phyloP scores from a whole-genome alignment of 2,113 vertebrate species.

The Peromyscus californicus region DNA sequence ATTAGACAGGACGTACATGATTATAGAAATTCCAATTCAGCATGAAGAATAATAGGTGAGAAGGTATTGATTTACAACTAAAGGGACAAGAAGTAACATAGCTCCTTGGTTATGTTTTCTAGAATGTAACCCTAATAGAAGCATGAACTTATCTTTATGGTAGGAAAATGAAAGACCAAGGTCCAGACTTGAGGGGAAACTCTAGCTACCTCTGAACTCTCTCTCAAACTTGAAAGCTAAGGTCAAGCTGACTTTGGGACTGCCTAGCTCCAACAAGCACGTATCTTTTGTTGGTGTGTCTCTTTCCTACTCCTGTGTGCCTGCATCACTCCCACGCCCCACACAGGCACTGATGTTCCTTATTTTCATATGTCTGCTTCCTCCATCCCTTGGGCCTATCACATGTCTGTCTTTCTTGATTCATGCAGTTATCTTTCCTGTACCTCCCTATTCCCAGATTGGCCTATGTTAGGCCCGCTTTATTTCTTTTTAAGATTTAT shows the following conservation, averaged over 20 bases:
- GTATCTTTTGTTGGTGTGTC: not conserved
- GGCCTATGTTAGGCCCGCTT: not conserved
- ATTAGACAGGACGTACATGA: not conserved
- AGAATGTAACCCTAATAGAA: conserved; percentile 44
- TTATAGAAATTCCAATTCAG: conserved; percentile 5
- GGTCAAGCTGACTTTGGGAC: not conserved
- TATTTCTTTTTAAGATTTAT: not conserved
- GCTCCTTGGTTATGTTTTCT: not conserved
- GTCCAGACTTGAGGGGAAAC: conserved; percentile 27
- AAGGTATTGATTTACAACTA: not conserved
- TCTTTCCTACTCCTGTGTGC: not conserved
- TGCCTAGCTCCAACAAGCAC: not conserved
- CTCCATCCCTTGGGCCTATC: not conserved
- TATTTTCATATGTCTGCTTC: not conserved
- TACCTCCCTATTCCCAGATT: not conserved
- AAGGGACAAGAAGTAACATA: not conserved
- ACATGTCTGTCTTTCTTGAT: not conserved
- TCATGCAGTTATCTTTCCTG: not conserved
- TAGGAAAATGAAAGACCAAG: conserved; percentile 6
- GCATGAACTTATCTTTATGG: not conserved
- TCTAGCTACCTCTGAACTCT: conserved; percentile 3
- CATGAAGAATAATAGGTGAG: conserved; percentile 1
- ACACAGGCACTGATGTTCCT: not conserved
- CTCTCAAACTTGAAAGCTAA: conserved; percentile 35
- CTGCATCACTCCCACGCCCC: not conserved